Conservation (phyloP, 2,113 vertebrate species). For the Drymodes brunneopygia region DNA sequence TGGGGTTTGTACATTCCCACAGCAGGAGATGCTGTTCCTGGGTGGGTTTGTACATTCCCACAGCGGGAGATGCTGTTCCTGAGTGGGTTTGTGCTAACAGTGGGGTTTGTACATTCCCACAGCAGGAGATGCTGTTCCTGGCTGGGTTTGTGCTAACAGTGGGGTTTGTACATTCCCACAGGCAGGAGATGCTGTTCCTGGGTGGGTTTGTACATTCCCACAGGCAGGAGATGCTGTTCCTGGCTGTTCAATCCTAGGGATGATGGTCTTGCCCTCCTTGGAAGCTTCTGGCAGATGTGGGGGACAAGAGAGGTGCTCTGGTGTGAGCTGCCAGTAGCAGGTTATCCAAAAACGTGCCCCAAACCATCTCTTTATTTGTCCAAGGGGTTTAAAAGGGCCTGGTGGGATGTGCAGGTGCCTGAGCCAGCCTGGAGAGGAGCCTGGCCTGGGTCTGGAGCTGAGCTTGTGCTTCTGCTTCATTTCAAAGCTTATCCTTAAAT, state of each 20-base stretch:
- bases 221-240: accelerated
- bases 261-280: background rate
- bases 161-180: accelerated
- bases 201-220: background rate
- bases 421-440: background rate
- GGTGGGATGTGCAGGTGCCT: background rate
- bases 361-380: background rate
- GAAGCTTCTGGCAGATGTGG: background rate
- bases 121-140: no score
- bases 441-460: background rate
- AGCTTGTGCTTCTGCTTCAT: background rate
- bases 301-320: background rate
- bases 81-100: no score
- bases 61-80: accelerated
- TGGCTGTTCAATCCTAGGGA: accelerated
- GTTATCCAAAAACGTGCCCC: accelerated
- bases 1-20: accelerated
- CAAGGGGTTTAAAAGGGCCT: accelerated
- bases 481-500: background rate
- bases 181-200: background rate
- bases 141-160: accelerated
- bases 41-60: background rate
- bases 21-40: no score
- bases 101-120: accelerated
- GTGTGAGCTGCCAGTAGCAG: accelerated